Conservation (phyloP, 2,888 invertebrate species). For the Drosophila eohydei region DNA sequence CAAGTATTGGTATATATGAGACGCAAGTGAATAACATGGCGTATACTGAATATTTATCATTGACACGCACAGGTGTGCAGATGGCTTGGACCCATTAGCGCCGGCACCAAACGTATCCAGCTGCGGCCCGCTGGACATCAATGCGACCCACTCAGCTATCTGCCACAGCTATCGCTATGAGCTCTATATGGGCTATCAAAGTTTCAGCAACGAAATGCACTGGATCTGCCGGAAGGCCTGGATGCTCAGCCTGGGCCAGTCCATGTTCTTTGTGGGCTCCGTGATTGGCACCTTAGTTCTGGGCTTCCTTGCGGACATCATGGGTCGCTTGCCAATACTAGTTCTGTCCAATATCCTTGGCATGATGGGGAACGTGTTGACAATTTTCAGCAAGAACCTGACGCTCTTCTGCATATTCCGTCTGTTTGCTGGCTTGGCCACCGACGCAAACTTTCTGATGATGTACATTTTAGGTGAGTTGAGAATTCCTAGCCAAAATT, state of each 20-base stretch:
- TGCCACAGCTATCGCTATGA: slow-evolving; percentile 87
- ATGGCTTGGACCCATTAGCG: slow-evolving; percentile 34
- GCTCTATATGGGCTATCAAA: slow-evolving; percentile 86
- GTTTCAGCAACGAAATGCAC: slow-evolving; percentile 87
- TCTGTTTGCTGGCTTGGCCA: slow-evolving; percentile 87
- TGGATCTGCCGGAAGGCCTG: slow-evolving; percentile 88
- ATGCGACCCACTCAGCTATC: slow-evolving; percentile 12
- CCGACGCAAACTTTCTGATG: slow-evolving; percentile 87
- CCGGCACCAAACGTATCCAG: slow-evolving; percentile 49
- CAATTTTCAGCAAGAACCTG: slow-evolving; percentile 85
- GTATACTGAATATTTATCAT: slow-evolving; percentile 13
- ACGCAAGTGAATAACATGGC: background rate
- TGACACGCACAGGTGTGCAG: slow-evolving; percentile 68
- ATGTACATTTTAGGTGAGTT: slow-evolving; percentile 87
- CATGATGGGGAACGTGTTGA: slow-evolving; percentile 86
- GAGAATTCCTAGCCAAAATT: fast-evolving
- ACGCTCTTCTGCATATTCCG: slow-evolving; percentile 86
- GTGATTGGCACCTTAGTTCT: slow-evolving; percentile 86
- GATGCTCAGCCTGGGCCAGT: slow-evolving; percentile 87
- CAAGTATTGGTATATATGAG: slow-evolving; percentile 84
- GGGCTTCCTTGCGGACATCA: slow-evolving; percentile 86
- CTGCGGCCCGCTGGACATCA: slow-evolving; percentile 51
- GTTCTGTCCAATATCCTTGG: slow-evolving; percentile 86
- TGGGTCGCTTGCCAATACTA: slow-evolving; percentile 87
- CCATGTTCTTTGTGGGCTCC: slow-evolving; percentile 88